Conservation (phyloP, 2,797 vertebrate genomes). For the Dermochelys coriacea region DNA sequence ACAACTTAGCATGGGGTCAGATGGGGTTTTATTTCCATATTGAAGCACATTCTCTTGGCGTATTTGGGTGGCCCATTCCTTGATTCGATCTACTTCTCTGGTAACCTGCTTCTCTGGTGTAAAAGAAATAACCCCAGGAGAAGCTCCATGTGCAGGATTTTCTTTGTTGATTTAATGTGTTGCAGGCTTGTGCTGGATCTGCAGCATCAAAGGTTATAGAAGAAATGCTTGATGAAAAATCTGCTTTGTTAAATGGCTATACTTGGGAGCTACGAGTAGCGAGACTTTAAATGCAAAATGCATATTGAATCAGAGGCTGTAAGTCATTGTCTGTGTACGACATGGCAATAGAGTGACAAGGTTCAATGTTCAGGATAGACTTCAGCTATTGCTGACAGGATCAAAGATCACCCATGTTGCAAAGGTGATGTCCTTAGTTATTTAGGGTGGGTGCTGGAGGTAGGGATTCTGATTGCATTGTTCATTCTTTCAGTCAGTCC, state of each 20-base stretch:
- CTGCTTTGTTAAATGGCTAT: not conserved
- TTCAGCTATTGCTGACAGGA: not conserved
- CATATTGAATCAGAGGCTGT: not conserved
- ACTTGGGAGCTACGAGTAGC: not conserved
- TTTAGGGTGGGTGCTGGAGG: not conserved
- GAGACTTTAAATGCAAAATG: not conserved
- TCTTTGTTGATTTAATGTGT: not conserved
- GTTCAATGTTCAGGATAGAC: not conserved
- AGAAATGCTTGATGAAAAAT: not conserved
- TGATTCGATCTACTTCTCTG: not conserved
- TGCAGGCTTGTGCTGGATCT: not conserved
- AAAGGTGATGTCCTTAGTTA: not conserved
- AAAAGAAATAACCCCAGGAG: not conserved
- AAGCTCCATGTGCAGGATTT: not conserved
- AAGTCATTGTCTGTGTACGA: not conserved
- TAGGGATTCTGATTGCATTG: not conserved
- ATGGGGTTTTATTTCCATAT: not conserved
- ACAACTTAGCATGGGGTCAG: too few relatives aligned
- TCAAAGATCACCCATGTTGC: not conserved
- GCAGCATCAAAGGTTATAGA: not conserved
- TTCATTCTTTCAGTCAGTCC: not conserved
- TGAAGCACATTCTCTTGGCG: not conserved
- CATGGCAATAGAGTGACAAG: not conserved
- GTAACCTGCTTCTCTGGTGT: not conserved
- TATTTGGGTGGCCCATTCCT: not conserved